phyloP scores from a whole-genome alignment of 2,113 vertebrate species.

The Etheostoma cragini region DNA sequence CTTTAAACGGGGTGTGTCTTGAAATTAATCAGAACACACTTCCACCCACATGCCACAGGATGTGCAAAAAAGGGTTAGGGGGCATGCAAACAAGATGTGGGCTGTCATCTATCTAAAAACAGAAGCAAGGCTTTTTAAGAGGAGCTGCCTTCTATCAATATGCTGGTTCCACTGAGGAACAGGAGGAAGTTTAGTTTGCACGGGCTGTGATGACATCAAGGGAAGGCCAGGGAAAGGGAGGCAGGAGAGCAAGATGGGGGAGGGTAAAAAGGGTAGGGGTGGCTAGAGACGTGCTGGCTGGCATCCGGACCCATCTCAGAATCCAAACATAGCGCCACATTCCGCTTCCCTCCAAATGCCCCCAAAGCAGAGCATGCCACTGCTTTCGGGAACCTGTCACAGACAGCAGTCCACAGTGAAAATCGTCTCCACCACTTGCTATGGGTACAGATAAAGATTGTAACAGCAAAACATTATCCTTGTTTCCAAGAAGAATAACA shows the following conservation, averaged over 20 bases:
- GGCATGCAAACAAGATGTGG: slow-evolving; percentile 41
- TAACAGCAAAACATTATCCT: slow-evolving; percentile 9
- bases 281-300: slow-evolving; percentile 75
- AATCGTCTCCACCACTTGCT: slow-evolving; percentile 40
- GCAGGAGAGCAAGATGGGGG: slow-evolving; percentile 25
- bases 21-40: slow-evolving; percentile 73
- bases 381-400: slow-evolving; percentile 58
- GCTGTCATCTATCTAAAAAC: slow-evolving; percentile 60
- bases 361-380: slow-evolving; percentile 50
- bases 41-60: slow-evolving; percentile 72
- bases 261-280: slow-evolving; percentile 24
- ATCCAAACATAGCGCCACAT: slow-evolving; percentile 83
- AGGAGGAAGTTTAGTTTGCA: slow-evolving; percentile 65
- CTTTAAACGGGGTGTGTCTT: slow-evolving; percentile 58
- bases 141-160: slow-evolving; percentile 48
- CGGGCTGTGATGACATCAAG: slow-evolving; percentile 33
- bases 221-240: slow-evolving; percentile 16
- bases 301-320: slow-evolving; percentile 69
- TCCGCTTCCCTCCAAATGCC: slow-evolving; percentile 61
- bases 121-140: slow-evolving; percentile 34
- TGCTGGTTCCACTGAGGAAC: slow-evolving; percentile 40
- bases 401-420: slow-evolving; percentile 37
- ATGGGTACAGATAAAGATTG: slow-evolving; percentile 9
- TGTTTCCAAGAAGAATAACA: not conserved
- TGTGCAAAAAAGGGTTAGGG: slow-evolving; percentile 51